Evolutionary conservation across 2,797 vertebrate species (phyloP), one percentile per base, ranked within the genome.

Genomic region (Sphenodon punctatus): DNA sequence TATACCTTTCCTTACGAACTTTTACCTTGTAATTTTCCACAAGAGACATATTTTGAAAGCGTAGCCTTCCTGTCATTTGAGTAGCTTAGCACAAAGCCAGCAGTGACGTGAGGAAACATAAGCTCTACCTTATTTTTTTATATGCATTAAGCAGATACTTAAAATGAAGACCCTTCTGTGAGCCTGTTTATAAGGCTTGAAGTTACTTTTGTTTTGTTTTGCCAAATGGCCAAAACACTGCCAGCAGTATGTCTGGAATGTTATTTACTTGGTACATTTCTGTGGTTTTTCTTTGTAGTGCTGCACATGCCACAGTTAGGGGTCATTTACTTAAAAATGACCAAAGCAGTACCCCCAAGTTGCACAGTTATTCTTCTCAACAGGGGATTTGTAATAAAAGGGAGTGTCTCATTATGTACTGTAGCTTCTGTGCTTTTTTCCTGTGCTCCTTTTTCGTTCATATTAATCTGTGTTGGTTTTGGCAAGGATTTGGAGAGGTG

Each of bases 191-290:
- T 72, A 75, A 90, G 60, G 36, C 79, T 85, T 86, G 78, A 88
- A 92, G 75, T 90, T 94, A 67, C 84, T 92, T 92, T 71, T 92
- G 83, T 93, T 94, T 93, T 90, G 63, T 88, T 87, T 92, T 93
- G 83, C 80, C 67, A 88, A 88, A 75, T 84, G 78, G 70, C 81
- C 5, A 8, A 91, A 90, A 84, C 6, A 10, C 80, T 94, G 87
- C 92, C 90, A 95, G 70, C 84, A 90, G 80, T 91, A 93, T 95
- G 94, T 88, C 91, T 94, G 95, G 95, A 96, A 95, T 96, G 93
- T 95, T 94, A 92, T 94, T 96, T 96, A 94, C 86, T 94, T 78
- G 76, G 73, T 93, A 71, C 75, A 34, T 93, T 94, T 94, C 90
- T 95, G 84, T 46, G 72, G 88, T 83, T 90, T 94, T 93, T 87